These are phyloP conservation scores for Perdita meconis DNA, from an alignment of 2,888 invertebrate species.

Conservation along the genomic window DNA sequence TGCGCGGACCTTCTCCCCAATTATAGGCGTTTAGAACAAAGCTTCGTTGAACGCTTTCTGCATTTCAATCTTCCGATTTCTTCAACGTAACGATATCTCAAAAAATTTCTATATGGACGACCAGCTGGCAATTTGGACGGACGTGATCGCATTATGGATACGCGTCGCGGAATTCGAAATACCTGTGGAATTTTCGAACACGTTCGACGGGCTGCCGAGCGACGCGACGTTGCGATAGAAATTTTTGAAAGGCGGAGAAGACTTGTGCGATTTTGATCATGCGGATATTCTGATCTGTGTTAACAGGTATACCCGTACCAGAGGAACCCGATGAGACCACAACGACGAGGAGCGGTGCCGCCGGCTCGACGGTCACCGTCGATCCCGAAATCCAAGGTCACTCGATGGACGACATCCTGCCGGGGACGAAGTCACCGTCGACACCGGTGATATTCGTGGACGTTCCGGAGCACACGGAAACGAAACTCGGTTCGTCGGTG, in stretches of 20 bases:
- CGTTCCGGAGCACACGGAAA: constrained; percentile 77
- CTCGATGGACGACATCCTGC: constrained; percentile 76
- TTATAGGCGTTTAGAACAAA: background rate
- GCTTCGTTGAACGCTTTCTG: background rate
- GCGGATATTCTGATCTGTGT: background rate
- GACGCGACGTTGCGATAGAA: no score
- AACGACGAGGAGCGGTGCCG: constrained; percentile 44
- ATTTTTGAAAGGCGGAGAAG: no score
- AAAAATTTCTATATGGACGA: constrained; percentile 15
- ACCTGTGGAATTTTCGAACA: constrained; percentile 28
- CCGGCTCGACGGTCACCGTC: constrained; percentile 49
- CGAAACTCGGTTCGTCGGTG: constrained; percentile 78
- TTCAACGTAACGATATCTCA: background rate
- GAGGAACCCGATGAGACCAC: constrained; percentile 60
- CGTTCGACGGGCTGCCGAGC: constrained; percentile 23
- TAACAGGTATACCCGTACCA: constrained; percentile 71
- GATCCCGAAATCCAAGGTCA: constrained; percentile 69
- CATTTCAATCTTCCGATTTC: constrained; percentile 1
- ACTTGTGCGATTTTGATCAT: background rate
- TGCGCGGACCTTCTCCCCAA: background rate
- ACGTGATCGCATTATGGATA: constrained; percentile 43
- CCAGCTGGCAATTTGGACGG: constrained; percentile 35
- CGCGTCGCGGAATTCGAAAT: constrained; percentile 8
- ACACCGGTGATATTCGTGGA: constrained; percentile 75
- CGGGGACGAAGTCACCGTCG: constrained; percentile 71